Conservation (phyloP, 2,113 vertebrate species). For the Chloebia gouldiae region DNA sequence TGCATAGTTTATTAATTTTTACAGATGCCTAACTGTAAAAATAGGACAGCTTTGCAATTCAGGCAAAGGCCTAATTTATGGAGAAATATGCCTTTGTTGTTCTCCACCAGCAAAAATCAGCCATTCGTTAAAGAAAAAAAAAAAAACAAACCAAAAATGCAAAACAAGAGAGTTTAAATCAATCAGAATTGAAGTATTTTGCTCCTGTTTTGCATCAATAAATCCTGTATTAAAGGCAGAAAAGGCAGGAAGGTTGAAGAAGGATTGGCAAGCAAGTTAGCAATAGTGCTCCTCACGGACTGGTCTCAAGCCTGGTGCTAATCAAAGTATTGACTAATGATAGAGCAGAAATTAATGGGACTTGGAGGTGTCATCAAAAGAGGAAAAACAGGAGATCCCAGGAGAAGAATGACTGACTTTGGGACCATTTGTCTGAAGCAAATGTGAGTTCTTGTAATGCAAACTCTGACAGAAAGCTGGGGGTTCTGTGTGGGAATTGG, state of each 20-base stretch:
- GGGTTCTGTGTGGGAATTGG: background rate
- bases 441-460: background rate
- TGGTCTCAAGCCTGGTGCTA: background rate
- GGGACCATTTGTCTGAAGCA: background rate
- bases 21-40: background rate
- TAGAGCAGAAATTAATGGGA: background rate
- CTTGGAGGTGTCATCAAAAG: background rate
- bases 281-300: background rate
- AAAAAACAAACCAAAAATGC: background rate
- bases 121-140: background rate
- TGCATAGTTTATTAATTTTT: constrained; percentile 15
- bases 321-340: background rate
- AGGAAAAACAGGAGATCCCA: background rate
- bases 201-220: background rate
- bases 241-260: background rate
- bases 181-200: background rate
- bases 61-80: background rate
- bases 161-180: background rate
- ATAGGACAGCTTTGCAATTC: background rate
- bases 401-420: background rate
- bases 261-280: background rate
- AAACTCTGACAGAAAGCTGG: background rate
- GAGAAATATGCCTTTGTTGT: background rate
- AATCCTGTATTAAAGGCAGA: background rate
- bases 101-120: background rate